Conservation (phyloP, 1,140 invertebrate genomes). For the Dinothrombium tinctorium region DNA sequence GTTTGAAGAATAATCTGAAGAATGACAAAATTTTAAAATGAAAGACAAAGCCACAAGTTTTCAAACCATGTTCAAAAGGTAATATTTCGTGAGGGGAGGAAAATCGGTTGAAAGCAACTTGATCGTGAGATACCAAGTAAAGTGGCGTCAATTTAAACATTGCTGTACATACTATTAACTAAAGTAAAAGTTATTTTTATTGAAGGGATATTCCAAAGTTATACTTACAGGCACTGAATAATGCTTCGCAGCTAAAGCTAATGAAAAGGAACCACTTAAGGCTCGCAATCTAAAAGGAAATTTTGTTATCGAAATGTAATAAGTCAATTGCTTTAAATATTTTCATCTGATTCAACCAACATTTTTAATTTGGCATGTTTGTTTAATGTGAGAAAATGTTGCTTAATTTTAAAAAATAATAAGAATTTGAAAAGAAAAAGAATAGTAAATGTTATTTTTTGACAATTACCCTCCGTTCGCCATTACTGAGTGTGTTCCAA, state of each 20-base stretch:
- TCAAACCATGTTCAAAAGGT: slow-evolving; percentile 21
- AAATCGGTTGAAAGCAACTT: slow-evolving; percentile 44
- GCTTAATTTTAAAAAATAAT: no score
- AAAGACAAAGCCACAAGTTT: slow-evolving; percentile 18
- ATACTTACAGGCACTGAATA: slow-evolving; percentile 56
- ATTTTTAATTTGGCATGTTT: no score
- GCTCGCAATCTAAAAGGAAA: slow-evolving; percentile 48
- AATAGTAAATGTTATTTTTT: no score
- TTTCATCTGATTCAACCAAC: no score
- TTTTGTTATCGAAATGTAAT: no score
- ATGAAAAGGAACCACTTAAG: slow-evolving; percentile 43
- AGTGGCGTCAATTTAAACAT: slow-evolving; percentile 67
- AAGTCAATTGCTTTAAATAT: no score
- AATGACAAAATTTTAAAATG: slow-evolving; percentile 17
- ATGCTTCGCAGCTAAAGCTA: slow-evolving; percentile 65
- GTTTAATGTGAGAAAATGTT: no score
- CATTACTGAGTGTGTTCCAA: slow-evolving; percentile 66
- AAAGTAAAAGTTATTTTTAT: slow-evolving; percentile 12
- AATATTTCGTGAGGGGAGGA: slow-evolving; percentile 36
- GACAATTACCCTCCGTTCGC: slow-evolving; percentile 45
- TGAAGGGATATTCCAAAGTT: not conserved
- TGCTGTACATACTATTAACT: slow-evolving; percentile 60
- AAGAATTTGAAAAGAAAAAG: slow-evolving; percentile 9
- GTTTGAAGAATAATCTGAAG: slow-evolving; percentile 22
- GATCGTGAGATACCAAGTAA: slow-evolving; percentile 46